Evolutionary conservation across 2,888 invertebrate genomes (phyloP).

Genomic region (Pristionchus japonicus): DNA sequence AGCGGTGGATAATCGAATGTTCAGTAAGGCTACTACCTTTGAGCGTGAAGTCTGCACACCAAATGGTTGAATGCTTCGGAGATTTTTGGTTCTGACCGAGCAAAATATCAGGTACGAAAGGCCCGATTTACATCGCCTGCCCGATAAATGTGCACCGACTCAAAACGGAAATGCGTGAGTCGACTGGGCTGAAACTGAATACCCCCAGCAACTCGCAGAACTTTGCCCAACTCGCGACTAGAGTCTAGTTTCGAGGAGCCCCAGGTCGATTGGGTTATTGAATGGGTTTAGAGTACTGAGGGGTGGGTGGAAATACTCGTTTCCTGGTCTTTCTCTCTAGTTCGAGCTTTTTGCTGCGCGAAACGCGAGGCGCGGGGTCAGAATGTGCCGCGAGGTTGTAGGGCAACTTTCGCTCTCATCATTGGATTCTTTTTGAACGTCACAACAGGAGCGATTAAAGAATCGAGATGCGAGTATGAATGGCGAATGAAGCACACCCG

Average conservation of each 20-base stretch:
- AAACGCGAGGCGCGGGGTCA: background rate
- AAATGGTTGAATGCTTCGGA: too few species aligned
- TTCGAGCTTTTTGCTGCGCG: slow-evolving; percentile 4
- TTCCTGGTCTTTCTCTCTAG: background rate
- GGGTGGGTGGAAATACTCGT: background rate
- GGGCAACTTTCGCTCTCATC: background rate
- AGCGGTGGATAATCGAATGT: background rate
- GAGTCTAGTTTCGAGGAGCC: background rate
- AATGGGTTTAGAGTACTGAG: background rate
- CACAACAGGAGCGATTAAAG: too few species aligned
- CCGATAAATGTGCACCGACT: too few species aligned
- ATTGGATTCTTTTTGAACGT: background rate
- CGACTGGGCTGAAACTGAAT: background rate
- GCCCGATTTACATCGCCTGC: too few species aligned
- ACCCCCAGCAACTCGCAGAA: background rate
- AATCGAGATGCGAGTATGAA: too few species aligned
- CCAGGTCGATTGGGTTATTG: background rate
- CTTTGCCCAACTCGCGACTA: background rate
- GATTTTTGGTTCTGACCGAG: too few species aligned
- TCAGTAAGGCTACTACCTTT: background rate
- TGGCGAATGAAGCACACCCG: too few species aligned
- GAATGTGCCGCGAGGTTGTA: background rate
- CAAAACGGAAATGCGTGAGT: background rate
- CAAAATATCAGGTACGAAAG: too few species aligned
- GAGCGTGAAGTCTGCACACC: too few species aligned